Evolutionary conservation across 2,888 invertebrate species (phyloP).

Genomic region (Amphipoea lucens): DNA sequence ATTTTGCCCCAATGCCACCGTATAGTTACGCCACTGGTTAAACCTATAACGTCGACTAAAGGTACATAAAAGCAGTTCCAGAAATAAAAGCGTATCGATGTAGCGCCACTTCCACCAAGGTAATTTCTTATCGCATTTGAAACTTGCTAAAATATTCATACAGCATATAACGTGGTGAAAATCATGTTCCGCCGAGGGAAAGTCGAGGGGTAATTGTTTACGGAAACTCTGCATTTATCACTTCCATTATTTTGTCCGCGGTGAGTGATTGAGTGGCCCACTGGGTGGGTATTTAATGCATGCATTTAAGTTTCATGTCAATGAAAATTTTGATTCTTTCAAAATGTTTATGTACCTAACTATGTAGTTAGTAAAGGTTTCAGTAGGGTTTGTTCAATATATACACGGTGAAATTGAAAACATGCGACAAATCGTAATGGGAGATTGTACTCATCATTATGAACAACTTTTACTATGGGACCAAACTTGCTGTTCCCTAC

Average conservation of each 20-base stretch:
- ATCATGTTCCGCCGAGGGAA: slow-evolving; percentile 57
- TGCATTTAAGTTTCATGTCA: slow-evolving; percentile 19
- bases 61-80: too few species aligned
- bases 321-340: slow-evolving; percentile 13
- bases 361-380: not conserved
- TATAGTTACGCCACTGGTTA: too few species aligned
- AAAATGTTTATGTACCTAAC: not conserved
- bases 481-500: too few species aligned
- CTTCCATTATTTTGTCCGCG: slow-evolving; percentile 75
- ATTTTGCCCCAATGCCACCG: too few species aligned
- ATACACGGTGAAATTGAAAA: too few species aligned
- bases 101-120: slow-evolving; percentile 20
- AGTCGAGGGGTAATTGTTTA: slow-evolving; percentile 70
- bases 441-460: too few species aligned
- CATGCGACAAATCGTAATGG: too few species aligned
- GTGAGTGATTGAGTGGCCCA: slow-evolving; percentile 70
- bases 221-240: slow-evolving; percentile 75
- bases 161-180: slow-evolving; percentile 51
- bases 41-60: not conserved
- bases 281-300: slow-evolving; percentile 48
- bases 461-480: too few species aligned
- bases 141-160: slow-evolving; percentile 62
- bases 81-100: not conserved
- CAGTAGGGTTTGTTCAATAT: not conserved
- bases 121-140: slow-evolving; percentile 38